A percentile compares a stretch with the other conserved stretches of the same genome.
Evolutionary conservation across 1,140 invertebrate genomes (phyloP).

Genomic region (Holcopasites calliopsidis): DNA sequence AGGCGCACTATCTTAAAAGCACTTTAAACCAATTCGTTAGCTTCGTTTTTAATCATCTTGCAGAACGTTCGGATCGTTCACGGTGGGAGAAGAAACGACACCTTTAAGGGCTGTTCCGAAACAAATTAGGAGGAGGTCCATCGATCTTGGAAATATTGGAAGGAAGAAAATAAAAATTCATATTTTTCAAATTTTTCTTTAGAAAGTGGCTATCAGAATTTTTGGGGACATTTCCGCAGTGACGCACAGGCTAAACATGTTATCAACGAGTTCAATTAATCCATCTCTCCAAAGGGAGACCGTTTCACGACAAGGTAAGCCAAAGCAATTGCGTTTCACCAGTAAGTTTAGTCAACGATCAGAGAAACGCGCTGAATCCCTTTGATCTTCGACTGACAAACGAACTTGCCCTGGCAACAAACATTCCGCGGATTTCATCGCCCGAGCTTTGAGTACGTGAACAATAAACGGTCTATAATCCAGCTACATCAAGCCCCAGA

Average conservation of each 20-base stretch:
- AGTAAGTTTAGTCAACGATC: conserved; percentile 33
- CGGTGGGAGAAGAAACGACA: neutral
- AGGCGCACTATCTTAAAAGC: conserved; percentile 40
- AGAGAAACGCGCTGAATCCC: conserved; percentile 11
- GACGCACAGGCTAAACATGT: no score
- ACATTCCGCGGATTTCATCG: conserved; percentile 27
- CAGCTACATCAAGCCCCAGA: neutral
- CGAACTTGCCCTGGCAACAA: neutral
- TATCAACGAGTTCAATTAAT: no score
- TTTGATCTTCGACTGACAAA: conserved; percentile 44
- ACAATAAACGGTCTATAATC: conserved; percentile 11
- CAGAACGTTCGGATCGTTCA: neutral
- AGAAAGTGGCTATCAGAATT: no score
- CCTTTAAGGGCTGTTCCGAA: neutral
- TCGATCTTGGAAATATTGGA: conserved; percentile 30
- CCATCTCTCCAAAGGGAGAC: neutral
- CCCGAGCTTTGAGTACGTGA: neutral
- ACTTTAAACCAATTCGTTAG: conserved; percentile 48
- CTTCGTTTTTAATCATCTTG: conserved; percentile 45
- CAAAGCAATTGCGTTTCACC: conserved; percentile 17
- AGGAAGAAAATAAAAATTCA: no score
- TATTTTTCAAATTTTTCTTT: no score
- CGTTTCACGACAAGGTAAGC: conserved; percentile 1
- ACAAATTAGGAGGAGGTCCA: conserved; percentile 11
- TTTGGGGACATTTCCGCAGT: no score